Evolutionary conservation across 1,140 invertebrate species (phyloP), one percentile per base, ranked within the genome.

Genomic region (Nilaparvata lugens): DNA sequence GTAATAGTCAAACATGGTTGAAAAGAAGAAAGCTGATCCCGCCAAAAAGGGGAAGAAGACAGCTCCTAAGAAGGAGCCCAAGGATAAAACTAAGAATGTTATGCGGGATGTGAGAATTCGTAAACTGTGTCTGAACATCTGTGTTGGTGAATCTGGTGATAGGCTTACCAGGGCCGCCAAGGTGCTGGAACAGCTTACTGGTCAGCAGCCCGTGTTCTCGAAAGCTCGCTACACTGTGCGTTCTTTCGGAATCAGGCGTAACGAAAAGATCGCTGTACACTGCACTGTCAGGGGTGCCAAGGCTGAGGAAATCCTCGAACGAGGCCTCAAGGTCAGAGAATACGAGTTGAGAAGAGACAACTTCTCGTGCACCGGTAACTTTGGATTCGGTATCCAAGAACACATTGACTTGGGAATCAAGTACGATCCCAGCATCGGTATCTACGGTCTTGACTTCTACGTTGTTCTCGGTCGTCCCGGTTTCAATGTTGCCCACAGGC

Each of bases 361-460:
- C 76, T 99, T 99, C 82, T 98, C 95, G 11, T 87, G 88, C 62
- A 97, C 93, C 56, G 97, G 97, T 52, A 99, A 98, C 81, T 99
- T 99, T 77, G 97, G 97, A 63, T 99, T 99, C 74, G 97, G 97
- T 80, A 98, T 99, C 71, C 95, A 98, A 77, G 97, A 99, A 86
- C 97, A 99, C 80, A 99, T 99, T 76, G 97, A 99, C 81, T 83
- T 99, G 77, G 97, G 97, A 72, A 98, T 99, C 78, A 99, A 99
- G 76, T 99, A 99, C 73, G 97, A 99, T 77, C 97, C 97, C 6
- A 89, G 87, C 66, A 99, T 99, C 73, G 95, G 95, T 83, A 99
- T 99, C 77, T 99, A 99, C 73, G 97, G 97, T 78, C 83, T 99
- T 73, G 96, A 99, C 76, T 99, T 99, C 80, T 99, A 96, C 72